These are phyloP conservation scores for Fragum whitleyi DNA, from an alignment of 2,888 invertebrate genomes.

Conservation along the genomic window DNA sequence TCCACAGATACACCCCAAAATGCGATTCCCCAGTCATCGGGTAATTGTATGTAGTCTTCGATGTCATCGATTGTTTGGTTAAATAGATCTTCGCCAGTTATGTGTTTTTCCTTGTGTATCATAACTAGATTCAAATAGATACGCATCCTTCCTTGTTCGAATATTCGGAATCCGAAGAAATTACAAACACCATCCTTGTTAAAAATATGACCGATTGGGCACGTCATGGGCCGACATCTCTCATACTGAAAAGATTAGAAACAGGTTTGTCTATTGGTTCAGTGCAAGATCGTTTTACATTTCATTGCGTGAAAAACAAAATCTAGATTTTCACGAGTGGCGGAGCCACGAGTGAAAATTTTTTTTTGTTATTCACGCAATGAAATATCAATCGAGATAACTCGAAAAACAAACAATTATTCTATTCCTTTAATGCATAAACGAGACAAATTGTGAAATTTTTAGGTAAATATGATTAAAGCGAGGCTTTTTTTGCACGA, in stretches of 20 bases:
- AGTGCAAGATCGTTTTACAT: no score
- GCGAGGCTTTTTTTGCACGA: no score
- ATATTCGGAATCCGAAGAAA: neutral
- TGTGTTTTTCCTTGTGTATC: neutral
- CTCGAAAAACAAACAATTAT: no score
- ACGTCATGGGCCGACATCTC: neutral
- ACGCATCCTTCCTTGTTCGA: neutral
- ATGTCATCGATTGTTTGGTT: neutral
- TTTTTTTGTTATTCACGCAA: neutral
- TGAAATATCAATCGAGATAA: no score
- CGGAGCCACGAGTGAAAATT: no score
- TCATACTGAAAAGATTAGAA: constrained; percentile 3
- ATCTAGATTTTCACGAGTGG: no score
- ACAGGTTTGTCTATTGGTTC: no score
- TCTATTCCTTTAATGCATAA: no score
- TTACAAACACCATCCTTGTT: neutral
- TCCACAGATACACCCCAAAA: neutral
- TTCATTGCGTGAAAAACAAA: neutral
- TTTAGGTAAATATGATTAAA: no score
- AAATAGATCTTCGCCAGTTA: neutral
- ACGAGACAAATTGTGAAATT: no score
- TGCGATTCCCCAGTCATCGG: neutral
- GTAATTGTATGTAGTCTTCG: neutral
- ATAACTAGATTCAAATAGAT: neutral
- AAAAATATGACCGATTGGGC: neutral